These are phyloP conservation scores for Brachyhypopomus occidentalis DNA, from an alignment of 2,113 vertebrate species.

Conservation along the genomic window DNA sequence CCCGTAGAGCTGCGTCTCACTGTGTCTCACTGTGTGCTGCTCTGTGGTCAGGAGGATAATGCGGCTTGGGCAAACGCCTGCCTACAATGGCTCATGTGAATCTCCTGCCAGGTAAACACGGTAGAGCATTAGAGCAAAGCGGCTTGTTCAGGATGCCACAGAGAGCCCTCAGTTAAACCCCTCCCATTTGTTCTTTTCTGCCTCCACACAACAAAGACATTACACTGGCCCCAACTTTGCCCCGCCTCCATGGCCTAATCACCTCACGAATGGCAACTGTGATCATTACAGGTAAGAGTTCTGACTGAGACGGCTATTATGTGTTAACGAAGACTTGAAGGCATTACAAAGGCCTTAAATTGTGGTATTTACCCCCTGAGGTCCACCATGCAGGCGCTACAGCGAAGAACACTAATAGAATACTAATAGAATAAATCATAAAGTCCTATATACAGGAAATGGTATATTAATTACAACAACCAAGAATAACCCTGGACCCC, in stretches of 20 bases:
- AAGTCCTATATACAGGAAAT: too few relatives aligned
- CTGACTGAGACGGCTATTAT: not conserved
- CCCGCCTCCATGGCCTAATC: conserved; percentile 62
- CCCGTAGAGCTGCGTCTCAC: not conserved
- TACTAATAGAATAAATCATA: too few relatives aligned
- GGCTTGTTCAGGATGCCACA: not conserved
- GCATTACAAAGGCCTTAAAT: not conserved
- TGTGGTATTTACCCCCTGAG: too few relatives aligned
- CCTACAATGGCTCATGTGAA: conserved; percentile 74
- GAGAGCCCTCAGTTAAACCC: conserved; percentile 21
- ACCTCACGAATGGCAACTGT: conserved; percentile 65
- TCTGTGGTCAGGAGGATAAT: conserved; percentile 75
- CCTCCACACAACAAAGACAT: conserved; percentile 57
- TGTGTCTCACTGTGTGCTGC: conserved; percentile 39
- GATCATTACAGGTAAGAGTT: conserved; percentile 73
- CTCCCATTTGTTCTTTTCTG: conserved; percentile 16
- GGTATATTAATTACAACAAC: not conserved
- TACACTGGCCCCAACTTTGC: conserved; percentile 59
- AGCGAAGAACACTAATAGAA: too few relatives aligned
- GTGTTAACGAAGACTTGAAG: not conserved
- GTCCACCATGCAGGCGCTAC: too few relatives aligned
- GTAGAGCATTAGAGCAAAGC: not conserved
- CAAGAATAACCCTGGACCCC: not conserved
- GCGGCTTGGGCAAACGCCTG: conserved; percentile 80
- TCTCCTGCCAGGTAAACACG: conserved; percentile 80